Evolutionary conservation across 2,888 invertebrate genomes (phyloP), one percentile per base, ranked within the genome.

Genomic region (Noctua janthe): DNA sequence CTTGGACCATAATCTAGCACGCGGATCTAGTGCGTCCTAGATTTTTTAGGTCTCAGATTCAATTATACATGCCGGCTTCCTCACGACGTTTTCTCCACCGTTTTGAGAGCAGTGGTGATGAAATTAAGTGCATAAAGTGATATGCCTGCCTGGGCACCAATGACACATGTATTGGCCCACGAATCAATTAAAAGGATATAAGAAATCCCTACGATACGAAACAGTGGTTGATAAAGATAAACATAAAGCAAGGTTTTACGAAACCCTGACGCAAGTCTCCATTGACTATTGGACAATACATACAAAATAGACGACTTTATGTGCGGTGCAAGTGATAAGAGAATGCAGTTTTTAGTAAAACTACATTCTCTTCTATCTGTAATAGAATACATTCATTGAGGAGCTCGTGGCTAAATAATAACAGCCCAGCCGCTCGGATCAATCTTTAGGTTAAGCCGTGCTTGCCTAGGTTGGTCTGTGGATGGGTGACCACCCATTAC

Each of bases 241-340:
- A 76, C 80, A 81, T 78, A 79, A 79, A 85, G 74, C 74, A 82
- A 85, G 87, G 66, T 54, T 82, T 88, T 83, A 87, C 83, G 78
- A 88, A 87, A 88, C 85, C 47, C 74, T 89, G 90, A 80, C 82
- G 85, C 74, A 81, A 84, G 77, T 54, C 35, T 70, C 69, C 83
- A 79, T 85, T 86, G 83, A 89, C 73, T 79, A 81, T 75, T 72
- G 74, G 67, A 91, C 90, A 89, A 91, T 91, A 86, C 85, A 85
- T 79, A 88, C 85, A 90, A 89, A 91, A 91, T 91, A 89, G 86
- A 91, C 84, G 85, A 88, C 73, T 89, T 74, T 4, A 39, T 51
- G 74, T 56, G 3, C 3, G 76, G 72, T 6, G 51, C 76, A 88
- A 90, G 85, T 75, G 4, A 69, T 43, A 35, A 80, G 81, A 59